Evolutionary conservation across 92 coral and sea anemone species (phyloP).

Genomic region (Plumapathes pennacea): DNA sequence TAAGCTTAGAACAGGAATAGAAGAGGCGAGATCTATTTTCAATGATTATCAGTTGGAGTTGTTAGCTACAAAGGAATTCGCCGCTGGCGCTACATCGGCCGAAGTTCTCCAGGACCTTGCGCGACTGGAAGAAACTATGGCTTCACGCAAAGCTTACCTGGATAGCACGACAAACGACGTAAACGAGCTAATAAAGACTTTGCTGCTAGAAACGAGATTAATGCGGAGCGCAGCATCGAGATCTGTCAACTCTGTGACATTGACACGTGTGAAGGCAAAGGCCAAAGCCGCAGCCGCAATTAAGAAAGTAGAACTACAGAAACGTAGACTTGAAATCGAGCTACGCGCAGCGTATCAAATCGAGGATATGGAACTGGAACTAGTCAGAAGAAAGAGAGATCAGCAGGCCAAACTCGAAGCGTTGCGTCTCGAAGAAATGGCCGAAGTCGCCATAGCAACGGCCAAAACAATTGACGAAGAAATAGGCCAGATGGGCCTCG

Average conservation of each 20-base stretch:
- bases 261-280: slow-evolving; percentile 14
- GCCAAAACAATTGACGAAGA: slow-evolving; percentile 34
- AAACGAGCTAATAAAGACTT: background rate
- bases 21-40: slow-evolving; percentile 6
- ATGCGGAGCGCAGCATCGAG: too few species aligned
- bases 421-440: slow-evolving; percentile 45
- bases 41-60: background rate
- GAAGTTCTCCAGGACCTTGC: slow-evolving; percentile 3
- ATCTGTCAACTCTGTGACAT: slow-evolving; percentile 13
- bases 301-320: slow-evolving; percentile 43
- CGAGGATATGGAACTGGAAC: slow-evolving; percentile 44
- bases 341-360: slow-evolving; percentile 31
- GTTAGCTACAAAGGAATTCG: slow-evolving; percentile 2
- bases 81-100: slow-evolving; percentile 1
- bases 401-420: slow-evolving; percentile 29
- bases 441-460: slow-evolving; percentile 41
- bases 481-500: slow-evolving; percentile 9
- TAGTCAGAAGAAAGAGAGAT: slow-evolving; percentile 33
- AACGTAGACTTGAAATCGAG: slow-evolving; percentile 18
- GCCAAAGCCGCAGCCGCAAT: slow-evolving; percentile 44
- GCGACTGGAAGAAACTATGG: slow-evolving; percentile 18
- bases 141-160: slow-evolving; percentile 7
- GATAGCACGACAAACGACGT: slow-evolving; percentile 11
- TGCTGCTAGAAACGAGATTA: background rate
- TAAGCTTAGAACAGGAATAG: too few species aligned